phyloP scores from a whole-genome alignment of 2,888 invertebrate genomes.

The Chrysomela aeneicollis region DNA sequence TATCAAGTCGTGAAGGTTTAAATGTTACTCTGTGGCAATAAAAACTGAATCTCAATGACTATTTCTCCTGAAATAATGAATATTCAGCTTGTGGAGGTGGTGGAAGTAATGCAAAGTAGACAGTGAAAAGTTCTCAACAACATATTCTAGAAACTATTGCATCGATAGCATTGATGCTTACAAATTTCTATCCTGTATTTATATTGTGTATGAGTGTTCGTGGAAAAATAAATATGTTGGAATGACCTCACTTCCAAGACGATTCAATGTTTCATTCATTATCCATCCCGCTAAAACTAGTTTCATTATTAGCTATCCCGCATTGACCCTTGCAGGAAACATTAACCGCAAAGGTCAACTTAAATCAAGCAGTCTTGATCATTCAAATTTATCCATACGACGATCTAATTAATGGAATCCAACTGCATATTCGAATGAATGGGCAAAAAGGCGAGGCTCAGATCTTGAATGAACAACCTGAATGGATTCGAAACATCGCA shows the following conservation, averaged over 20 bases:
- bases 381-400: too few relatives aligned
- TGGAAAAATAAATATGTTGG: not conserved
- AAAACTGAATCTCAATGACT: not conserved
- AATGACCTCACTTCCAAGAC: not conserved
- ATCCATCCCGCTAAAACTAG: not conserved
- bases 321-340: slow-evolving; percentile 3
- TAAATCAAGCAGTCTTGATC: not conserved
- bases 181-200: too few relatives aligned
- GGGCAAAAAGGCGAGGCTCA: not conserved
- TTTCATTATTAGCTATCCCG: not conserved
- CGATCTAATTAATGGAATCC: not conserved
- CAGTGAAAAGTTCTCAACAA: not conserved
- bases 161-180: too few relatives aligned
- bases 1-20: not conserved
- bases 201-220: too few relatives aligned
- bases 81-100: not conserved
- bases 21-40: not conserved
- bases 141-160: not conserved
- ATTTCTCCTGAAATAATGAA: not conserved
- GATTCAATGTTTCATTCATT: not conserved
- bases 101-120: not conserved
- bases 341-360: slow-evolving; percentile 1
- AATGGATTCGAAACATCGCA: not conserved
- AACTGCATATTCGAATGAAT: not conserved
- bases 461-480: not conserved